phyloP scores from a whole-genome alignment of 1,140 invertebrate species.

The Trachymyrmex septentrionalis region DNA sequence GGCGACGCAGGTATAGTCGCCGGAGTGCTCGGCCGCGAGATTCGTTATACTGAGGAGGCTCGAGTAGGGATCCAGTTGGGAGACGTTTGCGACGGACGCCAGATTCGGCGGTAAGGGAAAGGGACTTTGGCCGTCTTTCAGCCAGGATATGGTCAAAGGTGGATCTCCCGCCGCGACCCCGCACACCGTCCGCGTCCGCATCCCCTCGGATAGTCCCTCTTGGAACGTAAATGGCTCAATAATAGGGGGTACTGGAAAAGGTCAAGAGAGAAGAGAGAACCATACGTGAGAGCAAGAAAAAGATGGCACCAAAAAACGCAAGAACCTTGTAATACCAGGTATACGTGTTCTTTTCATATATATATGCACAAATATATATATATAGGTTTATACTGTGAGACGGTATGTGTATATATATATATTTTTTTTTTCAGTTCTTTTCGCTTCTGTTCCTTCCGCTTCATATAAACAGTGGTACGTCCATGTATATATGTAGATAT shows the following conservation, averaged over 20 bases:
- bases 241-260: slow-evolving; percentile 93
- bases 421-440: slow-evolving; percentile 55
- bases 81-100: slow-evolving; percentile 89
- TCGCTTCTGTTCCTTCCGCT: slow-evolving; percentile 49
- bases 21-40: slow-evolving; percentile 91
- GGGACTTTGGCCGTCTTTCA: slow-evolving; percentile 90
- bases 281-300: slow-evolving; percentile 89
- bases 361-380: slow-evolving; percentile 74
- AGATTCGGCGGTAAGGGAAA: slow-evolving; percentile 88
- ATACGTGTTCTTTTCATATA: slow-evolving; percentile 79
- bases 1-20: slow-evolving; percentile 94
- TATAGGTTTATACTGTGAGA: slow-evolving; percentile 63
- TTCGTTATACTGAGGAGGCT: slow-evolving; percentile 93
- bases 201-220: slow-evolving; percentile 93
- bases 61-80: slow-evolving; percentile 91
- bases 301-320: slow-evolving; percentile 85
- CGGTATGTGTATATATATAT: slow-evolving; percentile 77
- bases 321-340: slow-evolving; percentile 80
- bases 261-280: slow-evolving; percentile 89
- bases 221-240: slow-evolving; percentile 94
- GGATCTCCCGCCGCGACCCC: slow-evolving; percentile 93
- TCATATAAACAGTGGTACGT: slow-evolving; percentile 76
- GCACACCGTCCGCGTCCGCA: slow-evolving; percentile 94
- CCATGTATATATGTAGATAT: slow-evolving; percentile 79
- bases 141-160: slow-evolving; percentile 92